phyloP scores from a whole-genome alignment of 1,140 invertebrate genomes.

The Mya arenaria region DNA sequence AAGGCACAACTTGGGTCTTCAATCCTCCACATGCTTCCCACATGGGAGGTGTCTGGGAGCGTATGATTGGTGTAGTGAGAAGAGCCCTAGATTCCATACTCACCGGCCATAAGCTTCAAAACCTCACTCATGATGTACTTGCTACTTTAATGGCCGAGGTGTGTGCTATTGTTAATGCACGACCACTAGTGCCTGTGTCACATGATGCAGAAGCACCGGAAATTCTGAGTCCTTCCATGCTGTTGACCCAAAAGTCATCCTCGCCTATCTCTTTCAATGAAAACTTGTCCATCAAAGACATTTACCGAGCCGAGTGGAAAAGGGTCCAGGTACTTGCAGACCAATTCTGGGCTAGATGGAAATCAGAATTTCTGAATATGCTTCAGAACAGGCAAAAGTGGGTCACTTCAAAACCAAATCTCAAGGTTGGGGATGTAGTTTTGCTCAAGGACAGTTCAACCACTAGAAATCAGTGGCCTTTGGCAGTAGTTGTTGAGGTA shows the following conservation, averaged over 20 bases:
- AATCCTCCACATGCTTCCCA: conserved; percentile 57
- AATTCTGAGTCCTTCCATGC: conserved; percentile 28
- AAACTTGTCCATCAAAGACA: conserved; percentile 43
- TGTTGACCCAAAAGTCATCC: conserved; percentile 35
- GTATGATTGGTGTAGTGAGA: conserved; percentile 57
- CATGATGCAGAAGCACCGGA: conserved; percentile 43
- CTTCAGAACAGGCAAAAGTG: conserved; percentile 51
- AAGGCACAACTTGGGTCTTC: conserved; percentile 24
- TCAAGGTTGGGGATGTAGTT: conserved; percentile 48
- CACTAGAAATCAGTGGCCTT: conserved; percentile 45
- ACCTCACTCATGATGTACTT: conserved; percentile 60
- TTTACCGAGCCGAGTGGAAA: conserved; percentile 45
- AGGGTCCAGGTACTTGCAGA: conserved; percentile 45
- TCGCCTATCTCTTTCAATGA: conserved; percentile 13
- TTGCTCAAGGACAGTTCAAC: conserved; percentile 40
- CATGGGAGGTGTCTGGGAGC: conserved; percentile 63
- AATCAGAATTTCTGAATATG: conserved; percentile 32
- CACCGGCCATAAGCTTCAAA: too few relatives aligned
- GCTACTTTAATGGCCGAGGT: conserved; percentile 58
- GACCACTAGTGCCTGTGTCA: conserved; percentile 57
- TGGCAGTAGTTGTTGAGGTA: conserved; percentile 21
- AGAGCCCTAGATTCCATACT: conserved; percentile 57
- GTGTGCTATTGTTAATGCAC: conserved; percentile 53
- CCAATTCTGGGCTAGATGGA: conserved; percentile 56
- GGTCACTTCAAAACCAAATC: conserved; percentile 4